These are phyloP conservation scores for Thereva unica DNA, from an alignment of 2,888 invertebrate genomes.

Conservation along the genomic window DNA sequence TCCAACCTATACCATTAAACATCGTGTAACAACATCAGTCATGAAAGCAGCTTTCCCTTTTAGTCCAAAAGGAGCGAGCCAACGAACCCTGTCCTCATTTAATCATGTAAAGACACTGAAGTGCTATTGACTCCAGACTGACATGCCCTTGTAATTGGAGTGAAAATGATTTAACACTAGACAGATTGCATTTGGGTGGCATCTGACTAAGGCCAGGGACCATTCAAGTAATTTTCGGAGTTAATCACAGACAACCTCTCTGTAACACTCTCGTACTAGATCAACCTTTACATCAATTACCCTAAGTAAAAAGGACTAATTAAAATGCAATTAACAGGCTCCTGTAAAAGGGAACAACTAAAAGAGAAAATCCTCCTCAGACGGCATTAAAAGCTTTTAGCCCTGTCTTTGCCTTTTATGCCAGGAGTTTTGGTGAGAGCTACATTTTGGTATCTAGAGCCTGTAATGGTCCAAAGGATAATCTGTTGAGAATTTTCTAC, in stretches of 20 bases:
- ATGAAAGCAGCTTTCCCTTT: background rate
- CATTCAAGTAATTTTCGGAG: too few relatives aligned
- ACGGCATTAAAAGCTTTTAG: too few relatives aligned
- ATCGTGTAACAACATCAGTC: too few relatives aligned
- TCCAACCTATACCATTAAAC: too few relatives aligned
- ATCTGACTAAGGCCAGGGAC: background rate
- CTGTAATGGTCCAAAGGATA: background rate
- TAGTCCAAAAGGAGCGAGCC: background rate
- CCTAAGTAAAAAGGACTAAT: constrained; percentile 10
- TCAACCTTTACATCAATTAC: constrained; percentile 3
- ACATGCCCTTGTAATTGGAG: constrained; percentile 9
- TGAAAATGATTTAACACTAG: constrained; percentile 12
- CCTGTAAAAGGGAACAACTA: background rate
- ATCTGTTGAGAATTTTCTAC: constrained; percentile 8
- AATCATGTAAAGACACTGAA: constrained; percentile 17
- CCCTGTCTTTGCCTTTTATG: too few relatives aligned
- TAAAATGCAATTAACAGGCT: constrained; percentile 26
- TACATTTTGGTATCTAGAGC: too few relatives aligned
- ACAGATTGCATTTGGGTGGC: constrained; percentile 18
- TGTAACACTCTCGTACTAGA: too few relatives aligned
- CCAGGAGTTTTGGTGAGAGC: too few relatives aligned
- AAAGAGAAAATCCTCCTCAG: background rate
- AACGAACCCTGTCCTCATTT: constrained; percentile 4
- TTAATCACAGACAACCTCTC: too few relatives aligned
- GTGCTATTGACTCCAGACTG: constrained; percentile 20